Evolutionary conservation across 2,797 vertebrate genomes (phyloP).

Genomic region (Lateolabrax maculatus): DNA sequence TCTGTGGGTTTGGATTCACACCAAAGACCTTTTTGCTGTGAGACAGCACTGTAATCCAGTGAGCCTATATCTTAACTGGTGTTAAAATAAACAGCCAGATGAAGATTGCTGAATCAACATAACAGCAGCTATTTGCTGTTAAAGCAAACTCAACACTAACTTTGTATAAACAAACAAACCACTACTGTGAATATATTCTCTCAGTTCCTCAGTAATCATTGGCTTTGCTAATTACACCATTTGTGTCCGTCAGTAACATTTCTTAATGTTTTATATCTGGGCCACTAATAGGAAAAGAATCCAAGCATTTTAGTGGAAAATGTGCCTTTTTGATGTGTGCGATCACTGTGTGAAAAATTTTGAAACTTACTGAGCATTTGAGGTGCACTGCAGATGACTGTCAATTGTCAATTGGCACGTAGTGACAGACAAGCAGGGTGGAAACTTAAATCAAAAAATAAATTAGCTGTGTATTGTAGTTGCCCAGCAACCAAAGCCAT

Average conservation of each 20-base stretch:
- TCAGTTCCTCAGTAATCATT: conserved; percentile 2
- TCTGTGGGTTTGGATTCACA: conserved; percentile 21
- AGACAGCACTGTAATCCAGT: neutral
- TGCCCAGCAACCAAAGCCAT: conserved; percentile 41
- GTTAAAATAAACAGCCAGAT: conserved; percentile 3
- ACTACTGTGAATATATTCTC: neutral
- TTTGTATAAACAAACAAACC: neutral
- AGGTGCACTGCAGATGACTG: neutral
- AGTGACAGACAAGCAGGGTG: neutral
- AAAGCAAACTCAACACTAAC: neutral
- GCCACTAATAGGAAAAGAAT: neutral
- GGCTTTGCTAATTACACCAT: neutral
- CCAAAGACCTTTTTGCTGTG: neutral
- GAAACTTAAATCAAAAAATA: conserved; percentile 12
- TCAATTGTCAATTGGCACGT: neutral
- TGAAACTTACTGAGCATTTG: neutral
- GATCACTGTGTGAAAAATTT: neutral
- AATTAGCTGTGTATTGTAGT: conserved; percentile 39
- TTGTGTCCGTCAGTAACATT: neutral
- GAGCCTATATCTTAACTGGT: neutral
- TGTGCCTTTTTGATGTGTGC: neutral
- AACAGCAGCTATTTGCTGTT: neutral
- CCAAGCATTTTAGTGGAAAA: neutral
- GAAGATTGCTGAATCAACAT: neutral
- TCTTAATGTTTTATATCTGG: neutral